Percentiles rank a stretch among this genome's conserved stretches.
Evolutionary conservation across 2,888 invertebrate genomes (phyloP).

Genomic region (Caenorhabditis angaria): DNA sequence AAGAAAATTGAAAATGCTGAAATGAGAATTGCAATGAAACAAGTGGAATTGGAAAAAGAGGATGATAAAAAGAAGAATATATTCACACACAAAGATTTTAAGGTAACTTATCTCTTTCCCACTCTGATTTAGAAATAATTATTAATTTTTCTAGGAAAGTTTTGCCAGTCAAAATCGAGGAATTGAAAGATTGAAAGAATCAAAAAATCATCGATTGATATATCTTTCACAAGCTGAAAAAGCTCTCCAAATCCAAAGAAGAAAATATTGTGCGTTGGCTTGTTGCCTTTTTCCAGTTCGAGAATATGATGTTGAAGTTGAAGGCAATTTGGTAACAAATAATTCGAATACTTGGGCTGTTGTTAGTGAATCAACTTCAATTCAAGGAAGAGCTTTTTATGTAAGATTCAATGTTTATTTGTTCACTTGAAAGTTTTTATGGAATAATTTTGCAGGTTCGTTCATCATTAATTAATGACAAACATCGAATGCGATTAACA

Average conservation of each 20-base stretch:
- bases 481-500: slow-evolving; percentile 20
- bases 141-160: background rate
- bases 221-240: background rate
- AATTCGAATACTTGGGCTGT: slow-evolving; percentile 32
- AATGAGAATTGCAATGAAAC: slow-evolving; percentile 24
- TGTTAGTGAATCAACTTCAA: slow-evolving; percentile 23
- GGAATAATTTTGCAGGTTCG: slow-evolving; percentile 20
- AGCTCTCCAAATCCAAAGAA: slow-evolving; percentile 11
- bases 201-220: background rate
- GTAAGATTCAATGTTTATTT: slow-evolving; percentile 9
- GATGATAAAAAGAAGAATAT: slow-evolving; percentile 3
- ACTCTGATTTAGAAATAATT: background rate
- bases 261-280: slow-evolving; percentile 15
- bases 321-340: slow-evolving; percentile 12
- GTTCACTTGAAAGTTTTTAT: background rate
- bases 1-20: slow-evolving; percentile 20
- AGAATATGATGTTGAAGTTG: slow-evolving; percentile 22
- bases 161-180: background rate
- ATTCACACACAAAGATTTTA: background rate
- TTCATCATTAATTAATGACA: slow-evolving; percentile 30
- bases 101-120: background rate
- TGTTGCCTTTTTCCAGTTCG: slow-evolving; percentile 31
- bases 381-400: slow-evolving; percentile 15
- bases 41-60: slow-evolving; percentile 11
- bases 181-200: background rate